Percentiles rank a stretch among this genome's conserved stretches.
These are phyloP conservation scores for Apteryx owenii DNA, from an alignment of 2,113 vertebrate genomes.

Conservation along the genomic window DNA sequence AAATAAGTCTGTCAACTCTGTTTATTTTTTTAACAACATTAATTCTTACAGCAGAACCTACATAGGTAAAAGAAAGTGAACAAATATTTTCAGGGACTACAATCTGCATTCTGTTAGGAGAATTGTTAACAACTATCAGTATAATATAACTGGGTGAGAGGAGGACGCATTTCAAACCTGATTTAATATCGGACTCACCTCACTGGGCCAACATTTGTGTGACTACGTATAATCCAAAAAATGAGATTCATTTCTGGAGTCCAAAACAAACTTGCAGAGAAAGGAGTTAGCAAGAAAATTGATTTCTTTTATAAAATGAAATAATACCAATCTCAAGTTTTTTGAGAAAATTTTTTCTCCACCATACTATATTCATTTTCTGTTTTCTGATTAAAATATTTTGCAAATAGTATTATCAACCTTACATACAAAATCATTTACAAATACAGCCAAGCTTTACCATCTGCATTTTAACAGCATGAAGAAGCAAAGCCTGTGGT, in stretches of 20 bases:
- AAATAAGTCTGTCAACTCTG: background rate
- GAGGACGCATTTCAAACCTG: background rate
- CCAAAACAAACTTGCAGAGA: background rate
- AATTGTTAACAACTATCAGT: background rate
- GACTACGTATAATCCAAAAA: background rate
- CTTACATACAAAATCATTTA: background rate
- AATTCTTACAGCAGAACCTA: background rate
- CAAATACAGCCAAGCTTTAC: background rate
- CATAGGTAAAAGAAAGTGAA: background rate
- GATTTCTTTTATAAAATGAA: background rate
- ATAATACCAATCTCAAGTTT: background rate
- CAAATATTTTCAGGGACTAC: background rate
- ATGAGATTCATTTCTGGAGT: background rate
- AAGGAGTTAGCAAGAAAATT: background rate
- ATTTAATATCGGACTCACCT: background rate
- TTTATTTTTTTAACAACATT: background rate
- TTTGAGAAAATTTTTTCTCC: background rate
- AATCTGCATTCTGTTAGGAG: background rate
- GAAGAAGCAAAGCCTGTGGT: background rate
- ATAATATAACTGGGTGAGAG: background rate
- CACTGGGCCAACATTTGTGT: background rate
- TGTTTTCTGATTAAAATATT: background rate
- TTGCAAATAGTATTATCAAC: background rate
- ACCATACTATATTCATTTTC: accelerated
- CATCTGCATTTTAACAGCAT: background rate